Base-by-base conservation (phyloP, 2,888 invertebrate genomes). In the Stenolophus ochropezus region DNA sequence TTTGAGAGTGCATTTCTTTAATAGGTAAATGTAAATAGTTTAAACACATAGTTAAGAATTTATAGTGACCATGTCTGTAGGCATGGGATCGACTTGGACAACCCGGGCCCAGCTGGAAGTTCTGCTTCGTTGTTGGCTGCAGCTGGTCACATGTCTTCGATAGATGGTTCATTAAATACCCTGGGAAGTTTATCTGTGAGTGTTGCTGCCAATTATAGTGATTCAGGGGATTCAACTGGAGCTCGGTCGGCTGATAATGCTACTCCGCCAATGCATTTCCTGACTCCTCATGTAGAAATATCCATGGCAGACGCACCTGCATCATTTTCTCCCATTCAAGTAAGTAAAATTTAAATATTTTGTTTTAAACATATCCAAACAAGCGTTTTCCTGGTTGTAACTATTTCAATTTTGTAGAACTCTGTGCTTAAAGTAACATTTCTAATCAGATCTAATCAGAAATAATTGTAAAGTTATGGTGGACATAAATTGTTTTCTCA, bases 261-360 rank as follows among this genome's bases (percentile, higher is more conserved):
- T 5, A 96, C 96, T 61, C 96, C 96, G 8, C 96, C 96, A 0
- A 96, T 96, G 96, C 96, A 97, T 89, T 97, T 96, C 87, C 91
- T 97, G 51, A 96, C 96, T 47, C 97, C 97, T 4, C 97, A 97
- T 85, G 96, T 97, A 42, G 96, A 97, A 90, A 96, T 97, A 88
- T 96, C 96, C 51, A 95, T 96, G 93, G 94, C 95, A 16, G 96
- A 96, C 87, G 94, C 94, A 83, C 95, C 95, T 84, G 94, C 94
- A 86, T 92, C 93, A 1, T 93, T 92, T 86, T 92, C 93, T 73
- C 92, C 92, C 0, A 90, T 91, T 21, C 90, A 91, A 86, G 89
- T 89, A 87, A 25, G 27, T 56, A 8, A 33, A 73, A 73, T 21
- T 73, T 16, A 21, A 18, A 18, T 20, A 21, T 56, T 56, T 20